Percentiles rank a stretch among this genome's conserved stretches.
These are phyloP conservation scores for Homarus gammarus DNA, from an alignment of 2,888 invertebrate species.

Conservation along the genomic window DNA sequence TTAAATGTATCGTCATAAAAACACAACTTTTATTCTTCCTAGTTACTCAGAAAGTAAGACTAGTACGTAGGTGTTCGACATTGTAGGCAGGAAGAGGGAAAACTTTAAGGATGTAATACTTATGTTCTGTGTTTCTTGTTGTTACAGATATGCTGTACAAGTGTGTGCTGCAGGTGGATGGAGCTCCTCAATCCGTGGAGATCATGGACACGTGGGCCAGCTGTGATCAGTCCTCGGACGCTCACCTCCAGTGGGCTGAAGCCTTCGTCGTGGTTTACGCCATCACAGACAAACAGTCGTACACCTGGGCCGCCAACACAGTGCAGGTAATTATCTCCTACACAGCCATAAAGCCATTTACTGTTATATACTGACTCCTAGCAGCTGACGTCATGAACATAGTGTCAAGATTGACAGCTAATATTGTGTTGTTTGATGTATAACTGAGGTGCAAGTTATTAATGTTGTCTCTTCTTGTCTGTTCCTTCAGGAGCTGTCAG, in stretches of 20 bases:
- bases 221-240: constrained; percentile 75
- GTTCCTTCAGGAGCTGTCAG: constrained; percentile 43
- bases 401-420: too few relatives aligned
- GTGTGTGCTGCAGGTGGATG: constrained; percentile 87
- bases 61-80: too few relatives aligned
- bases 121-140: constrained; percentile 74
- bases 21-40: too few relatives aligned
- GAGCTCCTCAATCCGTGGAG: constrained; percentile 86
- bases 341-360: background rate
- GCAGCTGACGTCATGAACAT: background rate
- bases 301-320: constrained; percentile 83
- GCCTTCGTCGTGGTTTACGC: constrained; percentile 89
- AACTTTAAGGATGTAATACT: background rate
- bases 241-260: constrained; percentile 88
- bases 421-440: too few relatives aligned
- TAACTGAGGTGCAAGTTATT: background rate
- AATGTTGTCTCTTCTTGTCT: constrained; percentile 26
- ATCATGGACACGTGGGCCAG: constrained; percentile 87
- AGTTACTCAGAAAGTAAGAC: too few relatives aligned
- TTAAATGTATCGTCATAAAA: too few relatives aligned
- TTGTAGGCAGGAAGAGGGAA: too few relatives aligned
- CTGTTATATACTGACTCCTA: background rate
- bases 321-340: constrained; percentile 58
- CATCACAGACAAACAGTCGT: constrained; percentile 86
- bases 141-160: constrained; percentile 87